These are phyloP conservation scores for Solenopsis fugax DNA, from an alignment of 1,140 invertebrate genomes.

Conservation along the genomic window DNA sequence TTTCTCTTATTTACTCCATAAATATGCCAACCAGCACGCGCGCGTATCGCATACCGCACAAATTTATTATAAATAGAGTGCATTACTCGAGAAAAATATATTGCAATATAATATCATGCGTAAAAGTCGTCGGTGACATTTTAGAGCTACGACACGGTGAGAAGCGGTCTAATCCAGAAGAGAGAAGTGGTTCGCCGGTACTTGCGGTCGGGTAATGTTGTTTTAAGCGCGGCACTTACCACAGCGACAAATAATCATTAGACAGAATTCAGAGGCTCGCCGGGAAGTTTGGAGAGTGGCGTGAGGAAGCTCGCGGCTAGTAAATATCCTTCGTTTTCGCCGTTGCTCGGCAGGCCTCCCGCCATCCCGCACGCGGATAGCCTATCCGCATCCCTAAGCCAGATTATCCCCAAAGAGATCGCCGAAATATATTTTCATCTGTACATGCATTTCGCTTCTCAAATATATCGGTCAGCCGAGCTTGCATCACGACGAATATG, in stretches of 20 bases:
- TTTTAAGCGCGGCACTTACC: constrained; percentile 80
- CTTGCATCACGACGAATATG: constrained; percentile 54
- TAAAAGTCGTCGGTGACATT: constrained; percentile 38
- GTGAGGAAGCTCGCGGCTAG: constrained; percentile 65
- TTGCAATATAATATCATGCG: constrained; percentile 21
- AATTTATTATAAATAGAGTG: constrained; percentile 14
- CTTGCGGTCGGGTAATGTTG: constrained; percentile 79
- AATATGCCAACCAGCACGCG: background rate
- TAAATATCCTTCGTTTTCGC: constrained; percentile 74
- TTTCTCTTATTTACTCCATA: background rate
- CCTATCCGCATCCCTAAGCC: constrained; percentile 76
- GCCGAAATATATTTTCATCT: constrained; percentile 79
- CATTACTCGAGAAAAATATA: background rate
- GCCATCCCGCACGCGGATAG: constrained; percentile 58
- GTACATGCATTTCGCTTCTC: constrained; percentile 69
- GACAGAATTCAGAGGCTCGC: constrained; percentile 77
- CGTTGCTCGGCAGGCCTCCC: constrained; percentile 42
- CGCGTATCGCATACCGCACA: background rate
- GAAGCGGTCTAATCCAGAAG: constrained; percentile 66
- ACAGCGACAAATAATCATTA: constrained; percentile 81
- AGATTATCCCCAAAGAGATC: constrained; percentile 80
- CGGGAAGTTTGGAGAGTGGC: background rate
- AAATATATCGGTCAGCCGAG: constrained; percentile 73
- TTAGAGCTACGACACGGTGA: constrained; percentile 32
- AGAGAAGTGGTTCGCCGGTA: constrained; percentile 63